Evolutionary conservation across 2,888 invertebrate species (phyloP), one percentile per base, ranked within the genome.

Genomic region (Thyatira batis): DNA sequence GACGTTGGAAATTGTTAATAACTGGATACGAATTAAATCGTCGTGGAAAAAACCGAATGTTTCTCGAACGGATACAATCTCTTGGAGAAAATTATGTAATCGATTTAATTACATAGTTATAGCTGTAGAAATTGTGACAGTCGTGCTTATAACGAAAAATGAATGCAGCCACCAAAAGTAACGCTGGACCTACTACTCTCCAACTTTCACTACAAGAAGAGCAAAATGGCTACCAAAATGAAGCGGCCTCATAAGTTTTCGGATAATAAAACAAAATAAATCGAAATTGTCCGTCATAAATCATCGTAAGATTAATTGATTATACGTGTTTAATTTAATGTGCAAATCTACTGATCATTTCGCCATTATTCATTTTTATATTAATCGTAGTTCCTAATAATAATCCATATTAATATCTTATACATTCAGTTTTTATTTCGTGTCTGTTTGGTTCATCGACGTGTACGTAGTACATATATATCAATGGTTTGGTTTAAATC

Each of bases 181-280:
- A 63, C 61, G 6, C 5, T 17, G 17, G 1, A n/a, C 39, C 6
- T 8, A 17, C 61, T 59, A 79, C 82, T 80, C 71, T 79, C 78
- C 74, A 83, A 83, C 85, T 85, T 85, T 85, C 85, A 81, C 82
- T 76, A 64, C 55, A 60, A 69, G 61, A 61, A 63, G 72, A 57
- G 60, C 61, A 60, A 61, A 69, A 68, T 70, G 50, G 77, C 82
- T 78, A 78, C 82, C 69, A 76, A 72, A 67, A 65, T 67, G 70
- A 64, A 57, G 52, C 68, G 78, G 70, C 78, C 79, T 77, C 72
- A 61, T 76, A 80, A 68, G 59, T 67, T 60, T 54, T 49, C 45
- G 45, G 55, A 53, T 58, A 62, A 63, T 63, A 67, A 63, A 67
- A 67, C 62, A 65, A 69, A 72, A 68, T 57, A 58, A 69, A 69